Base-by-base conservation (phyloP, 2,797 vertebrate genomes). In the Tadarida brasiliensis region DNA sequence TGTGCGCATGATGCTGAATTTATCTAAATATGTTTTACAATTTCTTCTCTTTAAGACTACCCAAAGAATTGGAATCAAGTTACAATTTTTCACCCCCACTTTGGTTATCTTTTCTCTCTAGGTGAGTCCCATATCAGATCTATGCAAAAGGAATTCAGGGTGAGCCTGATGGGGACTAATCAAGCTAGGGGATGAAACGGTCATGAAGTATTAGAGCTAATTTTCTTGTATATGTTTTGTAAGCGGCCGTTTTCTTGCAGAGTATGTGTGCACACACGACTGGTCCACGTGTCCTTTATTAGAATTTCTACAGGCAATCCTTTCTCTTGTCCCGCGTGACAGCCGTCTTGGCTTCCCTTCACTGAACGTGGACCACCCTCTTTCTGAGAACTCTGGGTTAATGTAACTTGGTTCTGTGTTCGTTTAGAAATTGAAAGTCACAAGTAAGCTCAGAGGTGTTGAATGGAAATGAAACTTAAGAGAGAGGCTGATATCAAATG, bases 201-300 rank as follows among this genome's bases (percentile, higher is more conserved):
- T 30, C 35, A 28, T 49, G 3, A 81, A 61, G 8, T 33, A 61
- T 82, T 56, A 56, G 10, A 56, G 26, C 7, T 47, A 14, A 63
- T 65, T 90, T 91, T 86, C 54, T 77, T 85, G 28, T 78, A 26
- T 89, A 4, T 49, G 22, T 89, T 81, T 91, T 54, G 44, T 39
- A 71, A 56, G 26, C 11, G 19, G 30, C 26, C 12, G n/a, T 81
- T 71, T 76, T 63, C 33, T 82, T 56, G 76, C 14, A 24, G 26
- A n/a, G 1, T 30, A 3, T 59, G 7, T n/a, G 11, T 39, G 2
- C 81, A 7, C 63, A 24, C 9, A 24, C 2, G 16, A 0, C 47
- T 9, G n/a, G 35, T 70, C 6, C 26, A 0, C 16, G 7, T 49
- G 14, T 80, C 33, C 82, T 71, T 81, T 67, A 76, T 65, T 78